These are phyloP conservation scores for Channa argus DNA, from an alignment of 2,113 vertebrate genomes.

Conservation along the genomic window DNA sequence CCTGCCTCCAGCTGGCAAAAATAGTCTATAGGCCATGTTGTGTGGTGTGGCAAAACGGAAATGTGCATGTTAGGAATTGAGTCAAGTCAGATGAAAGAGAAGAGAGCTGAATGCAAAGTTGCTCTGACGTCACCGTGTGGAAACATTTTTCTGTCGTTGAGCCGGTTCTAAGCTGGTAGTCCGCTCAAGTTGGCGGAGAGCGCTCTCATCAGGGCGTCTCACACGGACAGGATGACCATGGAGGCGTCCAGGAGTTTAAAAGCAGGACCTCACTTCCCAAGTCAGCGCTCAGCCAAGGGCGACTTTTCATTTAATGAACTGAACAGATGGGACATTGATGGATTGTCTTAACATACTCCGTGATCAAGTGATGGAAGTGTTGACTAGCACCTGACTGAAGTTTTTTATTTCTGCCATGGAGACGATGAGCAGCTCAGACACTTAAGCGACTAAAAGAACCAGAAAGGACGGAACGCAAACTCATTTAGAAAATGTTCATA, in stretches of 20 bases:
- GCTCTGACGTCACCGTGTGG: slow-evolving; percentile 72
- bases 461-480: slow-evolving; percentile 33
- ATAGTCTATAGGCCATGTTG: too few relatives aligned
- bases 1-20: too few relatives aligned
- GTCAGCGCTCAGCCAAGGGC: slow-evolving; percentile 4
- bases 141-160: slow-evolving; percentile 41
- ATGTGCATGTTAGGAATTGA: neutral
- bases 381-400: slow-evolving; percentile 8
- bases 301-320: neutral
- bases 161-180: slow-evolving; percentile 50
- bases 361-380: slow-evolving; percentile 27
- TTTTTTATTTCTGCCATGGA: slow-evolving; percentile 25
- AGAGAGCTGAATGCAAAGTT: slow-evolving; percentile 27
- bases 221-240: slow-evolving; percentile 35
- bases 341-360: slow-evolving; percentile 1
- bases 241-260: slow-evolving; percentile 42
- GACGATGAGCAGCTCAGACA: neutral
- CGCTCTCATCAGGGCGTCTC: slow-evolving; percentile 12
- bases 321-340: slow-evolving; percentile 1
- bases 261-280: slow-evolving; percentile 9
- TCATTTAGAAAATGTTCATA: slow-evolving; percentile 65
- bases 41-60: neutral
- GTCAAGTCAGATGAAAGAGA: slow-evolving; percentile 7
- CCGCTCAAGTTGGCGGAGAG: slow-evolving; percentile 51
- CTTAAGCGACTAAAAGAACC: slow-evolving; percentile 20